A percentile compares a stretch with the other conserved stretches of the same genome.
Evolutionary conservation across 2,888 invertebrate species (phyloP).

Genomic region (Nipponacmea schrenckii): DNA sequence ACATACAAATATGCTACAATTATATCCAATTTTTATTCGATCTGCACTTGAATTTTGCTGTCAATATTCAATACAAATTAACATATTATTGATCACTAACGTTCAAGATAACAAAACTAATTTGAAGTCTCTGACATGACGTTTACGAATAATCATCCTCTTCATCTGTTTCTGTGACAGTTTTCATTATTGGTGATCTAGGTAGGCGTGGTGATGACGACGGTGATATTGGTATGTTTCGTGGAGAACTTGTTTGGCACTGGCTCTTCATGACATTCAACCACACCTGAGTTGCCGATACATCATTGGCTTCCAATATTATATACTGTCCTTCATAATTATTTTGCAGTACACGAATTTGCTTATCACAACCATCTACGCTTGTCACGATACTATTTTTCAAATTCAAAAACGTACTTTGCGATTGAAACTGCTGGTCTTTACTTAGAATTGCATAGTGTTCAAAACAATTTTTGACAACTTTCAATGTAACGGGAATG

Average conservation of each 20-base stretch:
- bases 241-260: constrained; percentile 34
- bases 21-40: no score
- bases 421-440: constrained; percentile 43
- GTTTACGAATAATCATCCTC: constrained; percentile 26
- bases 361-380: constrained; percentile 31
- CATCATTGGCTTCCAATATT: constrained; percentile 37
- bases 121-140: no score
- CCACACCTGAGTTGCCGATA: constrained; percentile 39
- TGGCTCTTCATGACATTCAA: constrained; percentile 39
- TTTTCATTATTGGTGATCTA: constrained; percentile 47
- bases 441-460: constrained; percentile 50
- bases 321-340: constrained; percentile 49
- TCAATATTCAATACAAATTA: no score
- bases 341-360: constrained; percentile 43
- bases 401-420: constrained; percentile 45
- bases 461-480: constrained; percentile 50
- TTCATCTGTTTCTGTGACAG: constrained; percentile 44
- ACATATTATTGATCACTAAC: no score
- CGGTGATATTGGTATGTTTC: constrained; percentile 41
- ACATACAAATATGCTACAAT: no score
- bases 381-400: constrained; percentile 42
- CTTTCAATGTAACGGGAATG: constrained; percentile 45
- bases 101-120: no score
- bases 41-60: no score
- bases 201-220: constrained; percentile 45